Conservation (phyloP, 2,888 invertebrate genomes). For the Zeuzera pyrina region DNA sequence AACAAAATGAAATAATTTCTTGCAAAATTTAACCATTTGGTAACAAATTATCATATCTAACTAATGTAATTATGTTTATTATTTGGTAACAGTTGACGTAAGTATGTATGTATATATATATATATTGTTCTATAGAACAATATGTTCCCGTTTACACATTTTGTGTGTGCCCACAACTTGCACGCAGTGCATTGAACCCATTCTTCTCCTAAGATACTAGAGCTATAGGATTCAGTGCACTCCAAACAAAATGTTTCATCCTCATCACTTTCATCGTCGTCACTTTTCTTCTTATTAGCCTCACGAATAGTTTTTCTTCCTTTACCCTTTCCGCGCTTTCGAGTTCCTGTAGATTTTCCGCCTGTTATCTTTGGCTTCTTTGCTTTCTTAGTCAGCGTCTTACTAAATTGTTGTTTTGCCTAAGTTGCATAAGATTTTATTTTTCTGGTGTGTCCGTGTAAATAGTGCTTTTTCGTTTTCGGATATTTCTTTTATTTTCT, state of each 20-base stretch:
- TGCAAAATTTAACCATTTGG: too few species aligned
- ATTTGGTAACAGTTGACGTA: too few species aligned
- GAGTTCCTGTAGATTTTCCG: background rate
- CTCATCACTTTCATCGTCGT: slow-evolving; percentile 6
- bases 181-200: slow-evolving; percentile 9
- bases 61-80: too few species aligned
- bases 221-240: slow-evolving; percentile 10
- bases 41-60: too few species aligned
- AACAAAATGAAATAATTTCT: too few species aligned
- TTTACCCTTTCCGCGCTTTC: background rate
- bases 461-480: slow-evolving; percentile 1
- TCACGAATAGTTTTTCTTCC: background rate
- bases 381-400: background rate
- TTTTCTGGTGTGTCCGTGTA: background rate
- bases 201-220: slow-evolving; percentile 8
- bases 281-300: background rate
- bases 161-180: slow-evolving; percentile 7
- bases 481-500: too few species aligned
- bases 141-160: slow-evolving; percentile 2
- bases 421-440: background rate
- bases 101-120: too few species aligned
- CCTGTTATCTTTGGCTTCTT: background rate
- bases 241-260: slow-evolving; percentile 10
- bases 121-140: too few species aligned
- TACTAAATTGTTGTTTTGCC: background rate